These are phyloP conservation scores for Sitophilus oryzae DNA, from an alignment of 1,140 invertebrate genomes.

Conservation along the genomic window DNA sequence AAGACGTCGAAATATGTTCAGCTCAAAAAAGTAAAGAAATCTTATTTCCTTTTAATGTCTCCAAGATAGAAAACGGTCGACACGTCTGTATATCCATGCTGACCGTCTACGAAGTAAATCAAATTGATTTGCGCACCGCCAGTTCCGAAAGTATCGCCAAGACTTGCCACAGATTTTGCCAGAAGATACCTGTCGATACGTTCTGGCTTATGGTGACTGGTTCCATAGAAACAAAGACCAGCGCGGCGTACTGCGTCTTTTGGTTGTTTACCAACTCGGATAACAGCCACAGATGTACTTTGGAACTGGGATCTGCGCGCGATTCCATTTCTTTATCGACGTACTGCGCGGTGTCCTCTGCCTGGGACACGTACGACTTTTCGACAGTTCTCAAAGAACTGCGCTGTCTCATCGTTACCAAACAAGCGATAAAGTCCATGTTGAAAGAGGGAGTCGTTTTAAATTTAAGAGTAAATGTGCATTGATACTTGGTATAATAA, in stretches of 20 bases:
- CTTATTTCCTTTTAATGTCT: constrained; percentile 26
- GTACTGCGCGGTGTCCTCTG: constrained; percentile 31
- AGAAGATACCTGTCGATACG: constrained; percentile 31
- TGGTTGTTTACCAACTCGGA: constrained; percentile 38
- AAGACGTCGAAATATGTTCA: constrained; percentile 28
- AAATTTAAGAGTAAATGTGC: constrained; percentile 36
- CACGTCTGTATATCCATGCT: constrained; percentile 32
- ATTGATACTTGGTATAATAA: constrained; percentile 30
- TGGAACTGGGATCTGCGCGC: constrained; percentile 34
- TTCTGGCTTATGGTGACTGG: constrained; percentile 40
- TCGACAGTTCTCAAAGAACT: constrained; percentile 28
- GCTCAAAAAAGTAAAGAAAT: constrained; percentile 32
- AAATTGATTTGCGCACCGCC: constrained; percentile 24
- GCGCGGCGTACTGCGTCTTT: constrained; percentile 27
- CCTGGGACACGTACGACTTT: constrained; percentile 29
- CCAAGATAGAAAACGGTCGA: constrained; percentile 23
- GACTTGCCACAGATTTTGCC: constrained; percentile 31
- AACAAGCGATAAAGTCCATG: constrained; percentile 29
- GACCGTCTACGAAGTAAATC: constrained; percentile 33
- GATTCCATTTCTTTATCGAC: constrained; percentile 35
- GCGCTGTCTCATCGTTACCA: constrained; percentile 34
- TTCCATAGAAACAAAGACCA: constrained; percentile 21
- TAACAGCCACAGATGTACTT: constrained; percentile 32
- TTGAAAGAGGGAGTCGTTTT: constrained; percentile 33
- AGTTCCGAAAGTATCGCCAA: constrained; percentile 26